Conservation (phyloP, 1,140 invertebrate species). For the Marisa cornuarietis region DNA sequence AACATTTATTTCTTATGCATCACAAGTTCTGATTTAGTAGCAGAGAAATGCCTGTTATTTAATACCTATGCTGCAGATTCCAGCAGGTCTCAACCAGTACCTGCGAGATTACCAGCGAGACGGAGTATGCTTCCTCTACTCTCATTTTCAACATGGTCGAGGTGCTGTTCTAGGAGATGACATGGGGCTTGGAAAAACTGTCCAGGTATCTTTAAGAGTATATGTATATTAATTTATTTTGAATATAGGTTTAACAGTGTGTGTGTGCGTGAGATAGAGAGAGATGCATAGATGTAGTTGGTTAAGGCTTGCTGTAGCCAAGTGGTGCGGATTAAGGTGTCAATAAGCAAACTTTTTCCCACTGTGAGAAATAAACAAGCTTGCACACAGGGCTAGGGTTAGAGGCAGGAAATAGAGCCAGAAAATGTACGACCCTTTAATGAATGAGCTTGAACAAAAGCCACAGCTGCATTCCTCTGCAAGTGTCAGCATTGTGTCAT, state of each 20-base stretch:
- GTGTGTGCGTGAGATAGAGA: not conserved
- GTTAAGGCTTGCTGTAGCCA: too few species aligned
- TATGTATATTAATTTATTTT: not conserved
- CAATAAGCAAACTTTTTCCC: too few species aligned
- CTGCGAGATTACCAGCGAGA: conserved; percentile 62
- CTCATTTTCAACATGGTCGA: conserved; percentile 46
- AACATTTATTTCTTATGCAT: too few species aligned
- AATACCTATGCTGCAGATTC: conserved; percentile 44
- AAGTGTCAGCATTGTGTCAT: too few species aligned
- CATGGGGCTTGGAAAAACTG: conserved; percentile 64
- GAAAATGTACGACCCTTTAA: too few species aligned
- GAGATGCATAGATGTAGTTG: not conserved
- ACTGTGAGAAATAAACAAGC: too few species aligned
- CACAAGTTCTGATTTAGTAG: not conserved
- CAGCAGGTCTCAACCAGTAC: conserved; percentile 58
- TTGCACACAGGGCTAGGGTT: too few species aligned
- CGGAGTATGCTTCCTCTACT: conserved; percentile 59
- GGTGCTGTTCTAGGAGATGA: conserved; percentile 63
- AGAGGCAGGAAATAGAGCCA: too few species aligned
- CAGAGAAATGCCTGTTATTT: not conserved
- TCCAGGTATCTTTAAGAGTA: conserved; percentile 48
- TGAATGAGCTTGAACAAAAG: too few species aligned
- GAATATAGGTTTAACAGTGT: not conserved
- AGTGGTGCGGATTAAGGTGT: too few species aligned
- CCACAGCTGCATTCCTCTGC: too few species aligned